These are phyloP conservation scores for Halisarca cf. caerulea DNA, from an alignment of 37 sponge, comb jelly and placozoan species.

Conservation along the genomic window DNA sequence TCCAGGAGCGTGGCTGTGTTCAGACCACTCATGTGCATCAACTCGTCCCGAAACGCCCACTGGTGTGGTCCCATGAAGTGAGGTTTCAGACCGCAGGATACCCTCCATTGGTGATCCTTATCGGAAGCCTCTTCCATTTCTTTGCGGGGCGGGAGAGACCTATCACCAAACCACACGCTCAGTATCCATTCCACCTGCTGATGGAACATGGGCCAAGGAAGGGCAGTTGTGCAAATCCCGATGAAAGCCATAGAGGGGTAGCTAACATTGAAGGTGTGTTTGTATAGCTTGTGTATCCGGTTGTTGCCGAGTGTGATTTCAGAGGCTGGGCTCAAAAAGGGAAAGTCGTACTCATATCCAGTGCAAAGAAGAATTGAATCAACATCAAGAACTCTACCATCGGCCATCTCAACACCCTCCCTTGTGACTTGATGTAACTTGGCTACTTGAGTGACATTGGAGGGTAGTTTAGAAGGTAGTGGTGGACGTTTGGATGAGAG, in stretches of 20 bases:
- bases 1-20: conserved; percentile 18
- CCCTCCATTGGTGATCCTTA: conserved; percentile 29
- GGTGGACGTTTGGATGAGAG: conserved; percentile 30
- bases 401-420: conserved; percentile 40
- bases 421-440: background rate
- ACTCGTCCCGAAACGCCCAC: conserved; percentile 44
- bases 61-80: conserved; percentile 53
- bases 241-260: conserved; percentile 73
- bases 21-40: conserved; percentile 38
- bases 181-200: conserved; percentile 47
- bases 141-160: conserved; percentile 45
- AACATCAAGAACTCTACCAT: conserved; percentile 26
- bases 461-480: conserved; percentile 19
- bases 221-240: conserved; percentile 37
- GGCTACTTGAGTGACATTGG: conserved; percentile 48
- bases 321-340: conserved; percentile 60
- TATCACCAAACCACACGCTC: conserved; percentile 55
- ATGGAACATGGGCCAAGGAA: conserved; percentile 54
- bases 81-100: conserved; percentile 32
- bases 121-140: conserved; percentile 60
- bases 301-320: conserved; percentile 40
- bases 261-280: conserved; percentile 65
- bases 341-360: conserved; percentile 71
- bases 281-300: conserved; percentile 64
- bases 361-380: conserved; percentile 70